Evolutionary conservation across 2,888 invertebrate species (phyloP).

Genomic region (Magallana nippona): DNA sequence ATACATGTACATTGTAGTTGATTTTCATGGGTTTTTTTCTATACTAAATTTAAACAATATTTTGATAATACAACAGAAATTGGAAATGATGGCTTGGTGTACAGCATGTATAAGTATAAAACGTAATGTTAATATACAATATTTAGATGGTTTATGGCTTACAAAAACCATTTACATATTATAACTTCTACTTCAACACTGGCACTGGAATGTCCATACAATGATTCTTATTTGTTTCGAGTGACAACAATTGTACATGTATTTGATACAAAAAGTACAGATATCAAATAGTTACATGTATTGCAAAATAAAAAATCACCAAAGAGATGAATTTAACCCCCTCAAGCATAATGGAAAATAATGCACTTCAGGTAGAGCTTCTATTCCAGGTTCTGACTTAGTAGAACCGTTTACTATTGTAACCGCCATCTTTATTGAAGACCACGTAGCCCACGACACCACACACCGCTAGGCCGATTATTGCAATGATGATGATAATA

Average conservation of each 20-base stretch:
- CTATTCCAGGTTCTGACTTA: slow-evolving; percentile 72
- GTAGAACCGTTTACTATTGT: slow-evolving; percentile 92
- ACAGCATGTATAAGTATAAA: too few species aligned
- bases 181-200: too few species aligned
- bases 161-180: too few species aligned
- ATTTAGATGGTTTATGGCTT: too few species aligned
- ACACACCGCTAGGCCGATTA: slow-evolving; percentile 90
- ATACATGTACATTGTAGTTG: too few species aligned
- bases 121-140: too few species aligned
- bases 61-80: too few species aligned
- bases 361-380: background rate
- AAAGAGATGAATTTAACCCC: background rate
- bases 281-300: background rate
- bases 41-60: too few species aligned
- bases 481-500: slow-evolving; percentile 90
- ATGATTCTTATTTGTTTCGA: background rate
- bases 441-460: slow-evolving; percentile 94
- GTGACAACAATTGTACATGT: background rate
- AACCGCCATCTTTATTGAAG: slow-evolving; percentile 94
- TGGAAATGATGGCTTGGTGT: too few species aligned
- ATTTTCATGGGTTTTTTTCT: too few species aligned
- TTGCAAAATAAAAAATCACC: background rate
- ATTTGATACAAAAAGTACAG: background rate
- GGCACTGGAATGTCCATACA: too few species aligned
- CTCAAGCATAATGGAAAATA: background rate